Evolutionary conservation across 2,888 invertebrate species (phyloP).

Genomic region (Drosophila falleni): DNA sequence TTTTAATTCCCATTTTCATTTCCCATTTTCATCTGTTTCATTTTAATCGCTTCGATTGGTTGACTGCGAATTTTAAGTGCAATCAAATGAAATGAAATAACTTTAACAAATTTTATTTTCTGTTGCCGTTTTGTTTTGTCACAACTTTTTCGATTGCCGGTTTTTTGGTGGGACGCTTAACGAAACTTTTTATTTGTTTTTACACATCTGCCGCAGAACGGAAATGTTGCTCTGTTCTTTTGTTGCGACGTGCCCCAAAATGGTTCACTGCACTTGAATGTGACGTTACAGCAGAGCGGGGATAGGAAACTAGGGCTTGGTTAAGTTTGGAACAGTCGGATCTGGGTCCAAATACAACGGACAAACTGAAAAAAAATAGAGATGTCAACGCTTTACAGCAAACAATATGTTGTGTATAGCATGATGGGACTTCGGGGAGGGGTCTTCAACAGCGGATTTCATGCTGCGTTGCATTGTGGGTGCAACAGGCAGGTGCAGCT

Average conservation of each 20-base stretch:
- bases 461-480: slow-evolving; percentile 19
- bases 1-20: slow-evolving; percentile 1
- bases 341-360: slow-evolving; percentile 17
- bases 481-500: slow-evolving; percentile 39
- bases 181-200: slow-evolving; percentile 42
- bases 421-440: neutral
- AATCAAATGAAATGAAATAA: slow-evolving; percentile 52
- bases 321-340: slow-evolving; percentile 22
- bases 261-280: slow-evolving; percentile 81
- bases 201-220: slow-evolving; percentile 73
- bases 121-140: slow-evolving; percentile 26
- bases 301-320: slow-evolving; percentile 44
- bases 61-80: slow-evolving; percentile 34
- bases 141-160: slow-evolving; percentile 38
- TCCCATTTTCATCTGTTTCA: slow-evolving; percentile 21
- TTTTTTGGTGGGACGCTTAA: slow-evolving; percentile 9
- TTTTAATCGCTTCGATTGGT: slow-evolving; percentile 55
- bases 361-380: slow-evolving; percentile 16
- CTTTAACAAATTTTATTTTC: slow-evolving; percentile 31
- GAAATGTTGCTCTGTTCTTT: slow-evolving; percentile 66
- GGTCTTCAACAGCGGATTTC: slow-evolving; percentile 8
- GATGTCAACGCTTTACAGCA: slow-evolving; percentile 70
- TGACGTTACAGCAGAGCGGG: slow-evolving; percentile 3
- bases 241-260: slow-evolving; percentile 71
- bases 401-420: slow-evolving; percentile 51